A percentile compares a stretch with the other conserved stretches of the same genome.
Conservation (phyloP, 2,797 vertebrate genomes). For the Gymnopithys bicolor region DNA sequence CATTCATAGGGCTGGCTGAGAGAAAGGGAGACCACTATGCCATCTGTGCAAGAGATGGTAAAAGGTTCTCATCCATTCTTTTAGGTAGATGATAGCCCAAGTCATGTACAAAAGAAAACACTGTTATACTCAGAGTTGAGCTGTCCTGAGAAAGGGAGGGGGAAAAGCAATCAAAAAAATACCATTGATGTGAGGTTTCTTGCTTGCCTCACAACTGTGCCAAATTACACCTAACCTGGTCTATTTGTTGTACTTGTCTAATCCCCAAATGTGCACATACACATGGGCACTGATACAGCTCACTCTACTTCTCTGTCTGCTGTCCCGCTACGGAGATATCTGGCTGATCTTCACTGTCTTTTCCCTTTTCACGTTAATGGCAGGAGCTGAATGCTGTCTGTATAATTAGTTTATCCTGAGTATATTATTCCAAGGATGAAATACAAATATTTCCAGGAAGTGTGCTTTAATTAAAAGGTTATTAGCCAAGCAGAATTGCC, state of each 20-base stretch:
- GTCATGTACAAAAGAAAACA: not conserved
- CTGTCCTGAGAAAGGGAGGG: not conserved
- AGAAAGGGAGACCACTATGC: not conserved
- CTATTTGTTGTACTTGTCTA: not conserved
- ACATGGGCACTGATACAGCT: not conserved
- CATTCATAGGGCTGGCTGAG: not conserved
- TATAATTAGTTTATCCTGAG: not conserved
- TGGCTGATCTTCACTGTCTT: not conserved
- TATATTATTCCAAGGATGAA: conserved; percentile 26
- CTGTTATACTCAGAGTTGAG: not conserved
- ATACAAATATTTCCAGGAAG: conserved; percentile 44
- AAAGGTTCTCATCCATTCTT: not conserved
- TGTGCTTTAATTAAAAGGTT: conserved; percentile 30
- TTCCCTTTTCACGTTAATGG: not conserved
- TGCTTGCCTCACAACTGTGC: not conserved
- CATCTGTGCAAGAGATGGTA: not conserved
- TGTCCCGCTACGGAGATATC: not conserved
- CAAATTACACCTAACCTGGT: not conserved
- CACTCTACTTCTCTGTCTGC: not conserved
- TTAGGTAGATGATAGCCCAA: not conserved
- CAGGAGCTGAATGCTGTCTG: not conserved
- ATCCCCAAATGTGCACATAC: not conserved
- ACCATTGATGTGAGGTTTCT: not conserved
- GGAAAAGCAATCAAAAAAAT: not conserved
- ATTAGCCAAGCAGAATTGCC: conserved; percentile 33